Evolutionary conservation across 2,113 vertebrate genomes (phyloP).

Genomic region (Aramus guarauna): DNA sequence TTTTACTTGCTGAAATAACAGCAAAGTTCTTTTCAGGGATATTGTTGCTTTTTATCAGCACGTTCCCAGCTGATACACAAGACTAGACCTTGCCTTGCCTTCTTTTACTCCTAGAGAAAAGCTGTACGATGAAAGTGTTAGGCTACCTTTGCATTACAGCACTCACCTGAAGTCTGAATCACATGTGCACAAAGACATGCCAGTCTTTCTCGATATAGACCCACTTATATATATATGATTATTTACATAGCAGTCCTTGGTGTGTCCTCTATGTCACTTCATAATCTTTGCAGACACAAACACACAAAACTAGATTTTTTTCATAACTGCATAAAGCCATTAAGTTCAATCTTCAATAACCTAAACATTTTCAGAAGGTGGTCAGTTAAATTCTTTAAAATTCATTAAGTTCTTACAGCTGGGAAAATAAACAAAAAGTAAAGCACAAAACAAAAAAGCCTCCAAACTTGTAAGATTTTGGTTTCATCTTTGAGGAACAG

Average conservation of each 20-base stretch:
- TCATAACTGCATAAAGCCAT: background rate
- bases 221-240: background rate
- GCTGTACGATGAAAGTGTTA: background rate
- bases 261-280: background rate
- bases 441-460: background rate
- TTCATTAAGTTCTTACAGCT: background rate
- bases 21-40: background rate
- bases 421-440: background rate
- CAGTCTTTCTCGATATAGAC: background rate
- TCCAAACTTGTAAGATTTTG: background rate
- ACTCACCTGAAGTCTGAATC: background rate
- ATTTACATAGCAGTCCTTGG: background rate
- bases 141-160: background rate
- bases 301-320: background rate
- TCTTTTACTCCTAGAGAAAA: background rate
- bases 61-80: background rate
- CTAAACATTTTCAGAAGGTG: background rate
- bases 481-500: background rate
- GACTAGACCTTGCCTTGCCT: background rate
- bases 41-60: background rate
- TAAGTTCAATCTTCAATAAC: background rate
- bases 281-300: background rate
- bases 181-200: background rate
- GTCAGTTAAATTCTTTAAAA: background rate
- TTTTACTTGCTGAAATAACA: background rate